These are phyloP conservation scores for Anhinga rufa DNA, from an alignment of 2,113 vertebrate species.

Conservation along the genomic window DNA sequence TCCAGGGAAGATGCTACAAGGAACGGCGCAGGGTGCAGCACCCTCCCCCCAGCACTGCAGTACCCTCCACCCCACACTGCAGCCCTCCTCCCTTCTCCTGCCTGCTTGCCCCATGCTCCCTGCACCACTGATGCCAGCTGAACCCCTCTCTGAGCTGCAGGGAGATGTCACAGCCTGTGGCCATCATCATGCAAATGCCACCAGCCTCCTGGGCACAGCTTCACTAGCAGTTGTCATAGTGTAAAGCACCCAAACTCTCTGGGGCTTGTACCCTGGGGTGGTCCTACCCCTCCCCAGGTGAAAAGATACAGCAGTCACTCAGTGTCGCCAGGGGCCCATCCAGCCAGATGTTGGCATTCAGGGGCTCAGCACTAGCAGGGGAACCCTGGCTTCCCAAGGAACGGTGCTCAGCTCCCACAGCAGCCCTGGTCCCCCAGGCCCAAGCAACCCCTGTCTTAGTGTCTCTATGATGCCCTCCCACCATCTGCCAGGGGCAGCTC, in stretches of 20 bases:
- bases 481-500: not conserved
- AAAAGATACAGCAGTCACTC: not conserved
- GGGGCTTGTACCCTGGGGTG: not conserved
- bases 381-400: not conserved
- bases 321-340: not conserved
- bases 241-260: not conserved
- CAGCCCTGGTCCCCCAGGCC: not conserved
- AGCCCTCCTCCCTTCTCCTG: not conserved
- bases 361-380: not conserved
- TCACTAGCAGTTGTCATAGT: not conserved
- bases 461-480: not conserved
- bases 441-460: not conserved
- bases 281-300: not conserved
- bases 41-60: not conserved
- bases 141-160: not conserved
- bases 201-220: not conserved
- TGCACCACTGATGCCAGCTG: not conserved
- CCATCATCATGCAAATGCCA: not conserved
- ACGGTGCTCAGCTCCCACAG: not conserved
- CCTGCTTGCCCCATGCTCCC: not conserved
- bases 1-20: not conserved
- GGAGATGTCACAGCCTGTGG: not conserved
- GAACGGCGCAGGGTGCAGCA: accelerated
- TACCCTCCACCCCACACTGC: accelerated
- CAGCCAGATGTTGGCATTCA: not conserved